Evolutionary conservation across 1,140 invertebrate species (phyloP), one percentile per base, ranked within the genome.

Genomic region (Drosophila parabipectinata): DNA sequence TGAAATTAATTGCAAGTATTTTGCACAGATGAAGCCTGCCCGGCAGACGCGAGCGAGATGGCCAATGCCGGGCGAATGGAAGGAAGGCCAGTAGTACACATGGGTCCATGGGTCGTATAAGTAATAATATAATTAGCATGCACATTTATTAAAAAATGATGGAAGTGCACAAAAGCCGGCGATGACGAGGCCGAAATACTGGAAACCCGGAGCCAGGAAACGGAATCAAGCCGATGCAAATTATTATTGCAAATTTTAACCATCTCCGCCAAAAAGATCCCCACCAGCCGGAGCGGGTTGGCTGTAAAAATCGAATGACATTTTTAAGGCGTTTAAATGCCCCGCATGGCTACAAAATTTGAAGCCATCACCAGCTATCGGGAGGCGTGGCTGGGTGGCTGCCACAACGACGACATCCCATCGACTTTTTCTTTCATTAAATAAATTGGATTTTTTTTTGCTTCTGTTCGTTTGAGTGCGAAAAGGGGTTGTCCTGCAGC

Each of bases 71-170:
- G 12, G 37, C 10, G 30, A 18, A 32, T 14, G 24, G 12, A 6
- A n/a, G 21, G 10, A 14, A 10, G n/a, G 2, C 28, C 28, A 14
- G 41, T 21, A 21, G 28, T 8, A 14, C 26, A 54, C 73, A 64
- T 51, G 54, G 52, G 64, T 58, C 50, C 71, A 78, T 52, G 78
- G 66, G 78, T 75, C 78, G 82, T 82, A 85, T 85, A 82, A 81
- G 82, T 85, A 87, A 85, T 85, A 85, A 85, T 85, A 85, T 85
- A 85, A 85, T 85, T 85, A 85, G 82, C 82, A 87, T 85, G 82
- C 76, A 67, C 82, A 85, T 85, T 85, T 85, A 85, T 85, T 85
- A 82, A 85, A 85, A 85, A 85, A 80, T 85, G 82, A 87, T 87
- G 82, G 80, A 87, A 85, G 74, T 60, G 78, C 80, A 79, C 74